Evolutionary conservation across 2,797 vertebrate species (phyloP), one percentile per base, ranked within the genome.

Genomic region (Myotis pilosus): DNA sequence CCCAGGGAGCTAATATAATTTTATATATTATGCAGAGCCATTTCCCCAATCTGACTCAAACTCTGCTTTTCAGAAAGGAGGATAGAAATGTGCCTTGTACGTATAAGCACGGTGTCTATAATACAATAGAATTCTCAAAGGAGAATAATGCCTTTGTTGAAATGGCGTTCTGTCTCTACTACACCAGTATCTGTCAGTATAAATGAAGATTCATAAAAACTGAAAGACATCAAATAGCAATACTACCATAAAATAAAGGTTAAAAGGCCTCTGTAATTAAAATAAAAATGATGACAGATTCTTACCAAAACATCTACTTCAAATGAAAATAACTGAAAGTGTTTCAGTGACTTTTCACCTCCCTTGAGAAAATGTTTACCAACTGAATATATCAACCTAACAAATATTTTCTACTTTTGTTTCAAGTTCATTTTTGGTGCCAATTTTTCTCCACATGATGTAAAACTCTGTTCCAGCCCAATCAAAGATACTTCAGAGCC

Each of bases 351-450:
- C 6, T 79, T 93, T 25, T 85, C 55, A 78, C 41, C 28, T 91
- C 16, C 33, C 11, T 25, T 68, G 4, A 72, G 30, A 80, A 76
- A 55, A 84, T 33, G 6, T 90, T 87, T 80, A 30, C 30, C 23
- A 30, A 92, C 17, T 57, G 20, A 23, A n/a, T 83, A 20, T 51
- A 41, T 53, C 80, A 28, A 71, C 11, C 28, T 75, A 36, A 81
- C 90, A 60, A 33, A 5, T 5, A 6, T 49, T 88, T 94, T 79
- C 8, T 89, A 6, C 22, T 92, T 91, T 81, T 84, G 47, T n/a
- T 84, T 87, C 30, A 87, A 94, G 53, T 94, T 94, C 4, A 23
- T 92, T 89, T 91, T 62, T 69, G 36, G 19, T 69, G 36, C n/a
- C 69, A 94, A 16, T 78, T 95, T 89, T 95, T 78, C 66, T 76